These are phyloP conservation scores for Magallana angulata DNA, from an alignment of 1,140 invertebrate species.

Conservation along the genomic window DNA sequence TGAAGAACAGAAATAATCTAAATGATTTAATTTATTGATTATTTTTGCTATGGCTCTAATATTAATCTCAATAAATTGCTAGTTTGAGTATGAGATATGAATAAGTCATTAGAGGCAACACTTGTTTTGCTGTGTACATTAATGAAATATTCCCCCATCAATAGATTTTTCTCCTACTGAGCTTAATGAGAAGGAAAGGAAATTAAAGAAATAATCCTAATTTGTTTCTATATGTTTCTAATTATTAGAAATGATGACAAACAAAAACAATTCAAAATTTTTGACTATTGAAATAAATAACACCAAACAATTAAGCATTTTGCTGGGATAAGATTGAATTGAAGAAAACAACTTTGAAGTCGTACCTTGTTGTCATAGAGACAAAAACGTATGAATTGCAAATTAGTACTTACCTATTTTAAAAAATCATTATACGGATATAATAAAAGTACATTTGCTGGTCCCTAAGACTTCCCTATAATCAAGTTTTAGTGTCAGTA, in stretches of 20 bases:
- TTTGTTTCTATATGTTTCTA: not conserved
- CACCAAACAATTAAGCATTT: too few species aligned
- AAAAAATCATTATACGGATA: too few species aligned
- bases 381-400: too few species aligned
- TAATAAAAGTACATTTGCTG: too few species aligned
- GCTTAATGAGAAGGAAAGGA: constrained; percentile 26
- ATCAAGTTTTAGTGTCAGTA: too few species aligned
- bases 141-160: constrained; percentile 19
- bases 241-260: not conserved
- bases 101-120: constrained; percentile 36
- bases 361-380: too few species aligned
- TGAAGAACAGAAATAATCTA: constrained; percentile 21
- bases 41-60: constrained; percentile 7
- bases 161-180: not conserved
- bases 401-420: too few species aligned
- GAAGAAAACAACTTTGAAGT: too few species aligned
- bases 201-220: constrained; percentile 25
- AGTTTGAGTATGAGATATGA: constrained; percentile 31
- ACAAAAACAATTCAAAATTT: too few species aligned
- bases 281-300: too few species aligned
- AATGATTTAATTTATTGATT: constrained; percentile 39
- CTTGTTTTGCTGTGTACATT: constrained; percentile 15
- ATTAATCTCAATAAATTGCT: constrained; percentile 37
- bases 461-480: too few species aligned
- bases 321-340: too few species aligned